These are phyloP conservation scores for Siphamia tubifer DNA, from an alignment of 2,113 vertebrate species.

Conservation along the genomic window DNA sequence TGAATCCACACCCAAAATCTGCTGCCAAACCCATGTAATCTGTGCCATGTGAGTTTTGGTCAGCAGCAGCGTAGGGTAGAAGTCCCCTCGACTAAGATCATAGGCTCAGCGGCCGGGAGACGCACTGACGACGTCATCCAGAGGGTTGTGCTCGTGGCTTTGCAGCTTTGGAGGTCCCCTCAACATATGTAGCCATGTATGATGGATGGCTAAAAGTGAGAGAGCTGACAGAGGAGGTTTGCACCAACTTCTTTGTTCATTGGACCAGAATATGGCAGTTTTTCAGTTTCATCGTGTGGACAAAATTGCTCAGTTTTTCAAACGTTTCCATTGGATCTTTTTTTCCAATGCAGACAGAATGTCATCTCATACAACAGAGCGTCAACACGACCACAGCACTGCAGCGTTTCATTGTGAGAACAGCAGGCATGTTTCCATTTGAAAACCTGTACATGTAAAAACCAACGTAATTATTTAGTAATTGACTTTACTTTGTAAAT, in stretches of 20 bases:
- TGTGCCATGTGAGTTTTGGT: slow-evolving; percentile 67
- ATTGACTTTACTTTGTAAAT: slow-evolving; percentile 46
- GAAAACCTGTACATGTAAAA: slow-evolving; percentile 46
- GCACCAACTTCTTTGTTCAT: slow-evolving; percentile 23
- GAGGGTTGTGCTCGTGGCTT: slow-evolving; percentile 16
- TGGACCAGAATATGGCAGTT: neutral
- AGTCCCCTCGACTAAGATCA: slow-evolving; percentile 34
- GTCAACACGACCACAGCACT: no score
- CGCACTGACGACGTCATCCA: slow-evolving; percentile 35
- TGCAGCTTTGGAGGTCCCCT: slow-evolving; percentile 60
- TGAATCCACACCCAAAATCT: slow-evolving; percentile 64
- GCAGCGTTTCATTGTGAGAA: neutral
- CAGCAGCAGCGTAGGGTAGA: slow-evolving; percentile 21
- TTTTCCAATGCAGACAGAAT: neutral
- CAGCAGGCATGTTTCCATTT: neutral
- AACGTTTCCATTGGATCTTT: neutral
- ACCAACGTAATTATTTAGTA: slow-evolving; percentile 36
- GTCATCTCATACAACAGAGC: neutral
- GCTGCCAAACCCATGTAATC: slow-evolving; percentile 64
- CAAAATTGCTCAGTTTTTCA: neutral
- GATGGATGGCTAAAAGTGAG: slow-evolving; percentile 40
- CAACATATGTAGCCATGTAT: slow-evolving; percentile 51
- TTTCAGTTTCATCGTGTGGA: neutral
- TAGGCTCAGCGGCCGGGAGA: slow-evolving; percentile 20
- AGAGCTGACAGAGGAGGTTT: slow-evolving; percentile 38